phyloP scores from a whole-genome alignment of 2,113 vertebrate genomes.

The Saguinus imperator region DNA sequence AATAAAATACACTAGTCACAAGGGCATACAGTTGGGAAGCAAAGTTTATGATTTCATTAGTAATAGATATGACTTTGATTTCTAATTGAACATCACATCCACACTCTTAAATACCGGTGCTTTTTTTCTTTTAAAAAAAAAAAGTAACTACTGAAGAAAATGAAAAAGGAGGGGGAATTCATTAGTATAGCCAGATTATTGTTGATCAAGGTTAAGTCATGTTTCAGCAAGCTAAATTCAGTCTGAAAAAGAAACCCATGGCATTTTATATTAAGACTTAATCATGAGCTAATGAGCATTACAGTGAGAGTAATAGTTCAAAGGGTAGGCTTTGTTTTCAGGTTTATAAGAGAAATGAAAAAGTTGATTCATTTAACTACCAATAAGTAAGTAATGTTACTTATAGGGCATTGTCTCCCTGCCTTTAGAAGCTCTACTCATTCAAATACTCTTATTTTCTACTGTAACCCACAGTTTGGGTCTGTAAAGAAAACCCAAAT shows the following conservation, averaged over 20 bases:
- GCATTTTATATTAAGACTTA: neutral
- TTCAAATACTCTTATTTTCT: neutral
- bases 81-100: neutral
- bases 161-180: neutral
- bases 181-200: neutral
- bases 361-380: neutral
- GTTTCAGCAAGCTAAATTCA: neutral
- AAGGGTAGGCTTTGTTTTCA: neutral
- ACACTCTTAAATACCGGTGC: neutral
- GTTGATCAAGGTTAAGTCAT: neutral
- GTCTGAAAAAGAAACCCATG: neutral
- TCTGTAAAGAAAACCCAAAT: neutral
- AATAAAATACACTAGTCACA: constrained; percentile 47
- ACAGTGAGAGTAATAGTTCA: neutral
- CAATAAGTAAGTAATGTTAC: neutral
- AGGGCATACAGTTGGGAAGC: constrained; percentile 9
- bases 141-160: neutral
- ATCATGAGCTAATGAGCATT: neutral
- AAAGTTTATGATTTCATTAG: neutral
- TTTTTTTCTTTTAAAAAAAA: neutral
- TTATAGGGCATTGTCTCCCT: neutral
- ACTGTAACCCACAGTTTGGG: neutral
- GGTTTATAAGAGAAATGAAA: constrained; percentile 39
- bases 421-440: neutral
- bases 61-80: neutral